Conservation (phyloP, 2,888 invertebrate genomes). For the Spisula solida region DNA sequence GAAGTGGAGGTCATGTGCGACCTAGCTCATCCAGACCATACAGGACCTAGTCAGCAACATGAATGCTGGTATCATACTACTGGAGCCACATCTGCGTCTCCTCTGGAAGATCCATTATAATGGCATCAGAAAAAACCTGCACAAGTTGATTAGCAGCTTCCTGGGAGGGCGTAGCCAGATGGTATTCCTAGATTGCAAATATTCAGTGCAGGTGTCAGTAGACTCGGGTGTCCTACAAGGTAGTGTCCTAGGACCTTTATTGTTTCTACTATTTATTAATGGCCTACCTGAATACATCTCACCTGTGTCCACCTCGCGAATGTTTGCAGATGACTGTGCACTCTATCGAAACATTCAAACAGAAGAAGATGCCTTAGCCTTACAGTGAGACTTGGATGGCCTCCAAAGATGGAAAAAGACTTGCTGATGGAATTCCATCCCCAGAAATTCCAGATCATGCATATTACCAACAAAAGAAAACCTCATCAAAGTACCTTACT, state of each 20-base stretch:
- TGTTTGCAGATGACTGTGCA: neutral
- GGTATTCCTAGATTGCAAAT: too few species aligned
- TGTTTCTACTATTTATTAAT: constrained; percentile 28
- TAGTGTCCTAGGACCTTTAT: neutral
- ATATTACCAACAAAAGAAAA: constrained; percentile 31
- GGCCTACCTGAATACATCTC: constrained; percentile 6
- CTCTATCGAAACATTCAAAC: constrained; percentile 9
- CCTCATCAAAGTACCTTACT: constrained; percentile 21
- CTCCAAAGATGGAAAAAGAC: constrained; percentile 17
- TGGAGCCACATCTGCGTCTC: too few species aligned
- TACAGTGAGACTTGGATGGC: constrained; percentile 25
- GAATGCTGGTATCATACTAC: too few species aligned
- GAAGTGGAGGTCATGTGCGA: too few species aligned
- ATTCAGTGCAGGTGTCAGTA: too few species aligned
- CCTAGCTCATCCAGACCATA: too few species aligned
- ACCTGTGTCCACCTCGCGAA: neutral
- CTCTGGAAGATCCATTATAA: too few species aligned
- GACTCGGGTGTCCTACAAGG: neutral
- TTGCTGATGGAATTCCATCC: constrained; percentile 38
- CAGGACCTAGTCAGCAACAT: too few species aligned
- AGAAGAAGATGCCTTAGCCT: constrained; percentile 28
- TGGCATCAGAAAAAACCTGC: too few species aligned
- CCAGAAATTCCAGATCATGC: constrained; percentile 23
- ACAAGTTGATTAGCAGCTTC: too few species aligned
- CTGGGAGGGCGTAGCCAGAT: too few species aligned